Percentiles rank a stretch among this genome's conserved stretches.
Conservation (phyloP, 2,113 vertebrate genomes). For the Macquaria ambigua region DNA sequence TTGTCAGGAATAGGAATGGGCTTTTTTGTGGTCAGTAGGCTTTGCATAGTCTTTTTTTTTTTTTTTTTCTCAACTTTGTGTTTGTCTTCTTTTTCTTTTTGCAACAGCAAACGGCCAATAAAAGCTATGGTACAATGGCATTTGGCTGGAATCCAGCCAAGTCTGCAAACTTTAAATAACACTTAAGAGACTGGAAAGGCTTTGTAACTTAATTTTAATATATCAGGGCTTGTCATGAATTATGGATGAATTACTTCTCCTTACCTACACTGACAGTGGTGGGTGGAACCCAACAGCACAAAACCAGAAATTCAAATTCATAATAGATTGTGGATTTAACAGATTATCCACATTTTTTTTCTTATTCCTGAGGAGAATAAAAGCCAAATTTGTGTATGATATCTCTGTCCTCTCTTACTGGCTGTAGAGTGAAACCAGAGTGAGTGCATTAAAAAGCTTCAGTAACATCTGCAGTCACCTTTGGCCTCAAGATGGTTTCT, state of each 20-base stretch:
- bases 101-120: background rate
- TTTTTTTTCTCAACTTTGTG: background rate
- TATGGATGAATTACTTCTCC: constrained; percentile 5
- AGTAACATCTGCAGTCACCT: constrained; percentile 7
- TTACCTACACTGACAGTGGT: background rate
- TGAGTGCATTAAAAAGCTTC: constrained; percentile 7
- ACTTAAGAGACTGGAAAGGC: constrained; percentile 2
- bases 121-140: constrained; percentile 14
- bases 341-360: background rate
- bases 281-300: background rate
- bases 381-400: background rate
- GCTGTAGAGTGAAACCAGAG: background rate
- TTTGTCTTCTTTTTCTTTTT: background rate
- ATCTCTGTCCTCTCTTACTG: background rate
- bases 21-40: background rate
- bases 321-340: background rate
- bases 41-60: background rate
- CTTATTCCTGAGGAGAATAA: background rate
- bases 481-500: constrained; percentile 28
- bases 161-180: constrained; percentile 15
- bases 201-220: constrained; percentile 25
- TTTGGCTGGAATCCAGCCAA: constrained; percentile 8
- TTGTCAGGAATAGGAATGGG: background rate
- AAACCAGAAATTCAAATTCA: background rate
- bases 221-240: constrained; percentile 11